Conservation (phyloP, 2,113 vertebrate genomes). For the Malurus melanocephalus region DNA sequence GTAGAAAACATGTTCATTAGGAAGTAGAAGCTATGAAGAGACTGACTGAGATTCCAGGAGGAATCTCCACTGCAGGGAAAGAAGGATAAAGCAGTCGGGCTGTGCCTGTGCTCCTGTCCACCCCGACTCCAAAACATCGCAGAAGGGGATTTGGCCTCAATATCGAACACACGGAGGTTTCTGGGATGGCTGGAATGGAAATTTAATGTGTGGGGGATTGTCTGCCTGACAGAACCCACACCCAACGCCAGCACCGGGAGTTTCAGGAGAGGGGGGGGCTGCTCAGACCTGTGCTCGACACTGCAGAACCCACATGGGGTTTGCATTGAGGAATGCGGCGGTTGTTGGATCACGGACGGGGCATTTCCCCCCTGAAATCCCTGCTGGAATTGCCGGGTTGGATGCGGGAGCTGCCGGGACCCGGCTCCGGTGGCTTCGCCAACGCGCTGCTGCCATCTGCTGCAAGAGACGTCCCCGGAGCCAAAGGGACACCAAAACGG, state of each 20-base stretch:
- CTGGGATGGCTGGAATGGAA: rapidly evolving
- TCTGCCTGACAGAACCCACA: neutral
- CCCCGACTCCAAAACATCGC: rapidly evolving
- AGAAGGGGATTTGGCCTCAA: neutral
- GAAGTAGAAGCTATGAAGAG: neutral
- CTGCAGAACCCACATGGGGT: neutral
- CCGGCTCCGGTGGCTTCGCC: rapidly evolving
- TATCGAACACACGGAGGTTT: rapidly evolving
- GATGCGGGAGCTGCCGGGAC: neutral
- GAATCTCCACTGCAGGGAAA: neutral
- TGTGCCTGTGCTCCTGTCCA: rapidly evolving
- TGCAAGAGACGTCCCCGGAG: neutral
- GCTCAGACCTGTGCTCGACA: neutral
- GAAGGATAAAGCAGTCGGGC: neutral
- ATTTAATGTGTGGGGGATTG: neutral
- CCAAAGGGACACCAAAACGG: rapidly evolving
- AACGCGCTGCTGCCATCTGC: constrained; percentile 49
- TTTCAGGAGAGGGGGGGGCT: neutral
- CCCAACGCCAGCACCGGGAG: neutral
- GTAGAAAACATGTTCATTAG: rapidly evolving
- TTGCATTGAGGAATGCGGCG: rapidly evolving
- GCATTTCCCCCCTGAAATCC: rapidly evolving
- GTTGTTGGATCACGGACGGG: rapidly evolving
- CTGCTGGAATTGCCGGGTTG: rapidly evolving
- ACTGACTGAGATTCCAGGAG: neutral